Conservation (phyloP, 1,140 invertebrate species). For the Chelonus insularis region DNA sequence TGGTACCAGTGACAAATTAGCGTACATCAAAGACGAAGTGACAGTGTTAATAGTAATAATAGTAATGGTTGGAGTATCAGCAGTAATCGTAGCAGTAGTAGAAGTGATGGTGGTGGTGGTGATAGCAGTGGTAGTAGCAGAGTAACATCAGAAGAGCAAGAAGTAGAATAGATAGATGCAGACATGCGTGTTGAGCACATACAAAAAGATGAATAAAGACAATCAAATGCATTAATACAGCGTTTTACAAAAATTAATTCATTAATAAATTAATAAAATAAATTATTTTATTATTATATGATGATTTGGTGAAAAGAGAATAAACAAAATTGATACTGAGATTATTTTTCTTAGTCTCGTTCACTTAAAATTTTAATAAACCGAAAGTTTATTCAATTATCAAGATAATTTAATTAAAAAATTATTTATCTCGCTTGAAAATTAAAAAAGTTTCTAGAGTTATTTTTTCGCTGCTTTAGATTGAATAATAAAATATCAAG, state of each 20-base stretch:
- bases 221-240: constrained; percentile 24
- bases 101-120: too few relatives aligned
- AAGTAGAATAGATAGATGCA: constrained; percentile 25
- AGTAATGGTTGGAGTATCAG: constrained; percentile 10
- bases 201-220: constrained; percentile 20
- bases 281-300: too few relatives aligned
- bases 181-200: constrained; percentile 29
- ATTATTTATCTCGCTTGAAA: too few relatives aligned
- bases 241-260: constrained; percentile 18
- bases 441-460: too few relatives aligned
- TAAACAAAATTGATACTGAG: too few relatives aligned
- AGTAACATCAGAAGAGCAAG: constrained; percentile 18
- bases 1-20: not conserved
- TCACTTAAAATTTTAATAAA: too few relatives aligned
- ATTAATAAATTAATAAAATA: not conserved
- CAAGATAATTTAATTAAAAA: too few relatives aligned
- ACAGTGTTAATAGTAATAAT: not conserved
- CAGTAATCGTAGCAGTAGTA: constrained; percentile 14
- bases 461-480: too few relatives aligned
- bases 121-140: too few relatives aligned
- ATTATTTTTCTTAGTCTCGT: too few relatives aligned
- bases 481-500: too few relatives aligned
- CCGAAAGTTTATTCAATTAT: too few relatives aligned
- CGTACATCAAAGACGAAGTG: not conserved
- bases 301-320: not conserved